Base-by-base conservation (phyloP, 2,888 invertebrate species). In the Drosophila acutilabella region DNA sequence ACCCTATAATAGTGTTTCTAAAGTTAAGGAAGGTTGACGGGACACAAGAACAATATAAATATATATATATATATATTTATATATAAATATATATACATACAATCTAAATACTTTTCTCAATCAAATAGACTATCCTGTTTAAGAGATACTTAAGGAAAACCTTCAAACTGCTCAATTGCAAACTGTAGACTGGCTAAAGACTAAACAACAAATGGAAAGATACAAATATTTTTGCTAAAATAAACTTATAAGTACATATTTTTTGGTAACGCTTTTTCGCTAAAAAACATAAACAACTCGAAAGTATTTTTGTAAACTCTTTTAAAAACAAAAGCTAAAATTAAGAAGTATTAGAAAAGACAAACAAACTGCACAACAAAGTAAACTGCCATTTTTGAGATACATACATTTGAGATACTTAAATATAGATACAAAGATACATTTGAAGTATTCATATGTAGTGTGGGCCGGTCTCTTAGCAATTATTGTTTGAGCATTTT, bases 21-120 rank as follows among this genome's bases (percentile, higher is more conserved):
- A 62, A 50, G 47, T 72, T 79, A 86, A 80, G 76, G 60, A 71
- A 11, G 89, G 88, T 89, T 86, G 71, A 80, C 83, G 88, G 89
- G 86, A 89, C 88, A 88, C 87, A 89, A 77, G 71, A 86, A 88
- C 88, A 89, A 85, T 85, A 89, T 79, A 62, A 59, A 69, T 58
- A 65, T 68, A 66, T 64, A 72, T 68, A 66, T 64, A 72, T 64
- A 66, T 30, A 6, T 65, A 79, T 54, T 69, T 65, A 42, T 41
- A 67, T 40, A 52, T 40, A 44, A 30, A 41, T 54, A 33, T 13
- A 20, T 65, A 52, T 53, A 64, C 52, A 18, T 44, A 42, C 54
- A 72, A 73, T 42, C 58, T 36, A 44, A 20, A 62, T 38, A 51
- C 20, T 50, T 75, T 64, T 70, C 78, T 75, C 50, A 70, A 64